phyloP scores from a whole-genome alignment of 2,113 vertebrate genomes.

The Petrocephalus zakoni region DNA sequence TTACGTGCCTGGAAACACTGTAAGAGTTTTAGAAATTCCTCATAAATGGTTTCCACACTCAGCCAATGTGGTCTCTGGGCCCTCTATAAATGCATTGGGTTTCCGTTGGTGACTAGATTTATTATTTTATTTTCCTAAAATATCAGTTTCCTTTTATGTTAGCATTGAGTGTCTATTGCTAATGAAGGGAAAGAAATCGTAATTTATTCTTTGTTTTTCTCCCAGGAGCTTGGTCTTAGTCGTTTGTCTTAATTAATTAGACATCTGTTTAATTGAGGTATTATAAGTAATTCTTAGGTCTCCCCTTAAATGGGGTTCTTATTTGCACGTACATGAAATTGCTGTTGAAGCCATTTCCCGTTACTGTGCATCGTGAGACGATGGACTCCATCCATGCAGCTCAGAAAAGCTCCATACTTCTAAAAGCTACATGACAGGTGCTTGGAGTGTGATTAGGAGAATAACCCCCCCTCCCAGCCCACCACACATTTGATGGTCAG shows the following conservation, averaged over 20 bases:
- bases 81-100: not conserved
- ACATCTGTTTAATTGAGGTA: constrained; percentile 21
- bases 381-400: not conserved
- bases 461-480: not conserved
- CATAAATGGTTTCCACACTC: constrained; percentile 28
- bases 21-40: constrained; percentile 32
- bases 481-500: not conserved
- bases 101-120: constrained; percentile 28
- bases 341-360: constrained; percentile 33
- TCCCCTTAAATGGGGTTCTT: not conserved
- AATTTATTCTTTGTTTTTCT: constrained; percentile 22
- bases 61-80: constrained; percentile 16
- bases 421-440: too few relatives aligned
- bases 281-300: constrained; percentile 13
- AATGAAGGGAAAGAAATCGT: constrained; percentile 18
- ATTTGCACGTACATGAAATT: constrained; percentile 38
- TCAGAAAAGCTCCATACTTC: not conserved
- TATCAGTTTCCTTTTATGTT: constrained; percentile 17
- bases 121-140: constrained; percentile 34
- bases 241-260: constrained; percentile 36
- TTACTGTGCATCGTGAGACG: not conserved
- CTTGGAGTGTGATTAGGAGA: not conserved
- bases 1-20: constrained; percentile 10
- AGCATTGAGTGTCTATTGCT: constrained; percentile 11
- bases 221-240: constrained; percentile 17